These are phyloP conservation scores for Drosophila atripex DNA, from an alignment of 2,888 invertebrate genomes.

Conservation along the genomic window DNA sequence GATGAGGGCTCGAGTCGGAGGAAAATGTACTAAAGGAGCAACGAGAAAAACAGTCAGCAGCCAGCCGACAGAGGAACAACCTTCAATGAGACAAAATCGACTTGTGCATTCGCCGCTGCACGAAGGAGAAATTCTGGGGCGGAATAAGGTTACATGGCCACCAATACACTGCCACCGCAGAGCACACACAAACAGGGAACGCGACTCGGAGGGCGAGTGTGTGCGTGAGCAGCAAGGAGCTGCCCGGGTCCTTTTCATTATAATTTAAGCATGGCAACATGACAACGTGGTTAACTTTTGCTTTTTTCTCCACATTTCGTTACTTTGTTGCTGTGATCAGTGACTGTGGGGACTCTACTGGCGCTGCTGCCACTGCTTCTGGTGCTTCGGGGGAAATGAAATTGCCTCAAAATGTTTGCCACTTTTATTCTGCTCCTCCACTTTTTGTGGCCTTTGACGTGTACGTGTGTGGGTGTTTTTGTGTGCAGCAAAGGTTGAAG, in stretches of 20 bases:
- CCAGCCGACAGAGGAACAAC: conserved; percentile 28
- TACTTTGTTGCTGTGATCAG: conserved; percentile 66
- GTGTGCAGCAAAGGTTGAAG: conserved; percentile 65
- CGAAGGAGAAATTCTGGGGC: conserved; percentile 48
- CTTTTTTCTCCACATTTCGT: conserved; percentile 52
- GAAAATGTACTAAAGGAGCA: conserved; percentile 39
- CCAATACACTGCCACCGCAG: conserved; percentile 5
- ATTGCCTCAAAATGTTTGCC: conserved; percentile 72
- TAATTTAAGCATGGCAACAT: conserved; percentile 80
- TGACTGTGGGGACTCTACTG: conserved; percentile 55
- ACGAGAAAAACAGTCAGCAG: conserved; percentile 8
- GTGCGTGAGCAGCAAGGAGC: conserved; percentile 51
- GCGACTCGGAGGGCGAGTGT: conserved; percentile 27
- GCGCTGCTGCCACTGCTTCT: conserved; percentile 12
- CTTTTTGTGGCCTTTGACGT: conserved; percentile 61
- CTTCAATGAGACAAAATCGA: conserved; percentile 73
- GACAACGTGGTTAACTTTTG: conserved; percentile 80
- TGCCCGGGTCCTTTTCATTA: conserved; percentile 77
- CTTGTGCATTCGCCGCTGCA: conserved; percentile 69
- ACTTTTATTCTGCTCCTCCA: conserved; percentile 50
- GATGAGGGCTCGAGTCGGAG: conserved; percentile 19
- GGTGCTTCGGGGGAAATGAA: conserved; percentile 58
- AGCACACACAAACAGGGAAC: background rate
- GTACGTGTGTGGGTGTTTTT: conserved; percentile 36
- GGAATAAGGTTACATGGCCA: conserved; percentile 59